phyloP scores from a whole-genome alignment of 2,113 vertebrate species.

The Hipposideros armiger region DNA sequence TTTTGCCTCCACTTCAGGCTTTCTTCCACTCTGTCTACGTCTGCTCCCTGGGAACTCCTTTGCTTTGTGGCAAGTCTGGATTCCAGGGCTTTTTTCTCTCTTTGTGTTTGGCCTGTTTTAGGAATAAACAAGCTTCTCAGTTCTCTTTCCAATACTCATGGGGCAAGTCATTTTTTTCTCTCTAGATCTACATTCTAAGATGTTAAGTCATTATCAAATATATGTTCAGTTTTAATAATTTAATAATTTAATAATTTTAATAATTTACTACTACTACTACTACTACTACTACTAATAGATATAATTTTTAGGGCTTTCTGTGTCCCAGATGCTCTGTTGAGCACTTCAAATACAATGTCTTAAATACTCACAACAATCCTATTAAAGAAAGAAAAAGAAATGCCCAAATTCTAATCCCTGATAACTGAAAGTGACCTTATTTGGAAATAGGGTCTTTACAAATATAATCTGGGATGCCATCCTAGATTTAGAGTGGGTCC shows the following conservation, averaged over 20 bases:
- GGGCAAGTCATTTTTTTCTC: not conserved
- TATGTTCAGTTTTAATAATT: not conserved
- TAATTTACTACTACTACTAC: not conserved
- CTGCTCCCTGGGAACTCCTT: not conserved
- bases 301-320: not conserved
- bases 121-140: not conserved
- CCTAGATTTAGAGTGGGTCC: not conserved
- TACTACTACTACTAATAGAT: no score
- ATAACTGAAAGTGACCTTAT: not conserved
- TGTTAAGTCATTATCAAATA: not conserved
- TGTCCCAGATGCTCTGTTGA: not conserved
- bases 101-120: not conserved
- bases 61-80: not conserved
- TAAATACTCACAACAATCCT: not conserved
- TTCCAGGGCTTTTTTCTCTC: not conserved
- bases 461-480: not conserved
- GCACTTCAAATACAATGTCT: not conserved
- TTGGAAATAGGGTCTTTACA: not conserved
- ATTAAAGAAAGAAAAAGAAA: not conserved
- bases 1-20: not conserved
- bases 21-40: not conserved
- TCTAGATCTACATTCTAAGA: constrained; percentile 9
- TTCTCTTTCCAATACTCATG: not conserved
- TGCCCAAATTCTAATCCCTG: not conserved
- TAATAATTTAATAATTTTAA: not conserved